Evolutionary conservation across 2,888 invertebrate genomes (phyloP).

Genomic region (Venusia cambrica): DNA sequence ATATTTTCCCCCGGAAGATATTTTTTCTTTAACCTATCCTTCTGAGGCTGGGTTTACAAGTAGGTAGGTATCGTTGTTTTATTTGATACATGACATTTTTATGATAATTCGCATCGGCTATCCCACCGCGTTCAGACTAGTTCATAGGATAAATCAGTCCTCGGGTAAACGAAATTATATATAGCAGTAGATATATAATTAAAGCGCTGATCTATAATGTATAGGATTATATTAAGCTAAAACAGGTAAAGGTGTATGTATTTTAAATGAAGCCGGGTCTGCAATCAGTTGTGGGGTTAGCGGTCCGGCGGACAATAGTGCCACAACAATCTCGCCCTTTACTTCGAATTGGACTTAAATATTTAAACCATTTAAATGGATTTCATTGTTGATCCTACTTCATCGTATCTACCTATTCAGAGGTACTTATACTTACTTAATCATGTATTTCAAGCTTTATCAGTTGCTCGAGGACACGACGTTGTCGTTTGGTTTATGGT

Average conservation of each 20-base stretch:
- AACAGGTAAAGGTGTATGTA: conserved; percentile 57
- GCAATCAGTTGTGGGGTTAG: conserved; percentile 72
- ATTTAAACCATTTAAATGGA: conserved; percentile 78
- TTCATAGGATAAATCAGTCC: conserved; percentile 3
- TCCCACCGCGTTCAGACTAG: no score
- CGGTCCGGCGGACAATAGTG: conserved; percentile 70
- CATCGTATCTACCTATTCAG: conserved; percentile 34
- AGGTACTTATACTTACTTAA: no score
- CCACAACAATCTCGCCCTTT: conserved; percentile 78
- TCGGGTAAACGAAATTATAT: conserved; percentile 13
- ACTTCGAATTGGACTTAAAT: conserved; percentile 76
- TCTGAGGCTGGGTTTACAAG: no score
- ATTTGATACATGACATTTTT: no score
- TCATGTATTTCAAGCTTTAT: no score
- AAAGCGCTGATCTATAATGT: conserved; percentile 27
- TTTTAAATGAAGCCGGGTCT: conserved; percentile 73
- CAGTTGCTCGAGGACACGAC: no score
- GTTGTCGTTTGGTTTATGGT: no score
- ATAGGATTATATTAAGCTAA: conserved; percentile 40
- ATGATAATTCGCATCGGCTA: no score
- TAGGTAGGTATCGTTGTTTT: no score
- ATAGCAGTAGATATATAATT: conserved; percentile 22
- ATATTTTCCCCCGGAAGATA: no score
- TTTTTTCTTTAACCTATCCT: no score
- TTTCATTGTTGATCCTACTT: conserved; percentile 71